phyloP scores from a whole-genome alignment of 2,888 invertebrate species.

The Onchidella celtica region DNA sequence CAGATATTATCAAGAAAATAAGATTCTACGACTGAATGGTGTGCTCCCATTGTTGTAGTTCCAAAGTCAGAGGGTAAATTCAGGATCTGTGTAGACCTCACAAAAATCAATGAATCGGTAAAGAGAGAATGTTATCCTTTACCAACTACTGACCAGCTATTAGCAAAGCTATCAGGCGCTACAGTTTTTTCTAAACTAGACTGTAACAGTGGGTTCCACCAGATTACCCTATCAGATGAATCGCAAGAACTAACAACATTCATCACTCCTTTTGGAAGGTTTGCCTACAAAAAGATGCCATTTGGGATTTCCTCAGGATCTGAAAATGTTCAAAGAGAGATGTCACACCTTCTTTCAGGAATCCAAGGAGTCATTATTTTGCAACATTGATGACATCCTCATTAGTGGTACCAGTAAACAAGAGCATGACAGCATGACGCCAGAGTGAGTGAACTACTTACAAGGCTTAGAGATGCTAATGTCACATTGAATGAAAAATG shows the following conservation, averaged over 20 bases:
- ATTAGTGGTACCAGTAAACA: background rate
- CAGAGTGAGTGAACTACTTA: background rate
- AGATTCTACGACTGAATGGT: background rate
- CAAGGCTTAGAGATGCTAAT: background rate
- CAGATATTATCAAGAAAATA: background rate
- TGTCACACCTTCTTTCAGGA: background rate
- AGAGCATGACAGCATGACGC: background rate
- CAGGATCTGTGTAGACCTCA: background rate
- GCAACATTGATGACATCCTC: background rate
- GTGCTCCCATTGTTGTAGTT: too few species aligned
- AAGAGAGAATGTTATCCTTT: background rate
- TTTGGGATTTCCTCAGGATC: background rate
- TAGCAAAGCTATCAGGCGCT: background rate
- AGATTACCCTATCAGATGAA: background rate
- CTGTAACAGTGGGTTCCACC: background rate
- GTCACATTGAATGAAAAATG: background rate
- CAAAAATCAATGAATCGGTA: background rate
- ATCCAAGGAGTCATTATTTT: background rate
- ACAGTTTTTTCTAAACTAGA: background rate
- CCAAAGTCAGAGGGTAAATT: background rate
- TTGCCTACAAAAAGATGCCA: background rate
- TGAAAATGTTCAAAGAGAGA: background rate
- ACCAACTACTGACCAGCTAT: background rate
- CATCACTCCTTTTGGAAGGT: background rate
- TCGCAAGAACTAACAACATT: background rate